These are phyloP conservation scores for Microlaimidae sp. DNA, from an alignment of 2,888 invertebrate genomes.

Conservation along the genomic window DNA sequence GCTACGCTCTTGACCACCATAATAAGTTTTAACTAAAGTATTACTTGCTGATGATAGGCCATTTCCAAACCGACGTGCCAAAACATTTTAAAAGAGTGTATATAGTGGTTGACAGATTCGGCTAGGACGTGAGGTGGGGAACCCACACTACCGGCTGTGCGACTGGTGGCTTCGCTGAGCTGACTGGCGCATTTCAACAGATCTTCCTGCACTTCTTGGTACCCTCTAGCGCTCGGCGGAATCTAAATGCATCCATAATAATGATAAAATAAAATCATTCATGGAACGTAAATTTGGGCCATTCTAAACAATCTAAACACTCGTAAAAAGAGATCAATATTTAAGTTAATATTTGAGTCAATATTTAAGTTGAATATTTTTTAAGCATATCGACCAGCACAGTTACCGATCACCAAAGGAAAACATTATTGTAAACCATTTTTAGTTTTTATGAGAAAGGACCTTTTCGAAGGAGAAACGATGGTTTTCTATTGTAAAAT, in stretches of 20 bases:
- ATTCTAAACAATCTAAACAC: background rate
- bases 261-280: too few relatives aligned
- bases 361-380: too few relatives aligned
- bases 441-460: too few relatives aligned
- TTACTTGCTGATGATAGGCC: slow-evolving; percentile 56
- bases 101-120: slow-evolving; percentile 57
- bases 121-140: slow-evolving; percentile 52
- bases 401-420: too few relatives aligned
- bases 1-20: background rate
- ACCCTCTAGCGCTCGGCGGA: slow-evolving; percentile 20
- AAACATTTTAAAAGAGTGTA: slow-evolving; percentile 55
- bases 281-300: background rate
- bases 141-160: slow-evolving; percentile 56
- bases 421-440: too few relatives aligned
- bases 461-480: too few relatives aligned
- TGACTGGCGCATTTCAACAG: slow-evolving; percentile 64
- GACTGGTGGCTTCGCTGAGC: slow-evolving; percentile 63
- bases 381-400: too few relatives aligned
- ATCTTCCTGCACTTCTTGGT: slow-evolving; percentile 58
- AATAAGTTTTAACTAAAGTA: background rate
- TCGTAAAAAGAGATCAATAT: background rate
- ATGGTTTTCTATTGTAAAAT: too few relatives aligned
- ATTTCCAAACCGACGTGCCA: slow-evolving; percentile 63
- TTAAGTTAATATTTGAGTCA: too few relatives aligned
- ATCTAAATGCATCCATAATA: slow-evolving; percentile 4